Evolutionary conservation across 2,113 vertebrate genomes (phyloP).

Genomic region (Tachysurus fulvidraco): DNA sequence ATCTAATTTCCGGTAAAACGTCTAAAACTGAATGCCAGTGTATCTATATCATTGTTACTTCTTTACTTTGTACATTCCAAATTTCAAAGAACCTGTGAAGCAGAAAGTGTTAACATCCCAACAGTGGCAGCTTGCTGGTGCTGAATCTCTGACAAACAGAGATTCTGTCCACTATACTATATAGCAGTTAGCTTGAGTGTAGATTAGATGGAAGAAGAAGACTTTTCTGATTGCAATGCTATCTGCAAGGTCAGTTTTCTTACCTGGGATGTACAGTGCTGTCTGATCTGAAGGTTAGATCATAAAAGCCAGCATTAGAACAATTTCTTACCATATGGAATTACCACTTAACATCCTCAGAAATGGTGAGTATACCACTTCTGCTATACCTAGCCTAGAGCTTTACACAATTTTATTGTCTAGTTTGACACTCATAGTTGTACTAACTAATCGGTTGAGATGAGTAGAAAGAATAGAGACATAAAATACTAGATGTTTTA

Average conservation of each 20-base stretch:
- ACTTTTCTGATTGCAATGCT: constrained; percentile 35
- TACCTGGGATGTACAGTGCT: constrained; percentile 65
- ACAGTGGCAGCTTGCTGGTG: too few relatives aligned
- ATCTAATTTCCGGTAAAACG: not conserved
- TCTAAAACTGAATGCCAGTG: not conserved
- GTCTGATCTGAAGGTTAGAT: not conserved
- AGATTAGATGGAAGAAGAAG: constrained; percentile 51
- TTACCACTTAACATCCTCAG: not conserved
- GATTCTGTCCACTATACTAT: not conserved
- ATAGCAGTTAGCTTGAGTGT: not conserved
- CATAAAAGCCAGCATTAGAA: not conserved
- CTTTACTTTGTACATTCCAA: too few relatives aligned
- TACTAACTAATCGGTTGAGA: not conserved
- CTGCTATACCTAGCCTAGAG: not conserved
- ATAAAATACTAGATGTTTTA: not conserved
- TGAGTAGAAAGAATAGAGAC: not conserved
- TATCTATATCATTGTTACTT: not conserved
- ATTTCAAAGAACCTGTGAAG: too few relatives aligned
- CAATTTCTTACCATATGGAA: not conserved
- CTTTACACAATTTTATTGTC: not conserved
- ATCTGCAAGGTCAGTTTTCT: constrained; percentile 67
- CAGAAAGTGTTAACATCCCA: too few relatives aligned
- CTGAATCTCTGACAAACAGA: not conserved
- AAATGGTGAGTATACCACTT: not conserved
- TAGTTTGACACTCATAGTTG: not conserved